Percentiles rank a stretch among this genome's conserved stretches.
Evolutionary conservation across 2,113 vertebrate species (phyloP).

Genomic region (Lepisosteus osseus): DNA sequence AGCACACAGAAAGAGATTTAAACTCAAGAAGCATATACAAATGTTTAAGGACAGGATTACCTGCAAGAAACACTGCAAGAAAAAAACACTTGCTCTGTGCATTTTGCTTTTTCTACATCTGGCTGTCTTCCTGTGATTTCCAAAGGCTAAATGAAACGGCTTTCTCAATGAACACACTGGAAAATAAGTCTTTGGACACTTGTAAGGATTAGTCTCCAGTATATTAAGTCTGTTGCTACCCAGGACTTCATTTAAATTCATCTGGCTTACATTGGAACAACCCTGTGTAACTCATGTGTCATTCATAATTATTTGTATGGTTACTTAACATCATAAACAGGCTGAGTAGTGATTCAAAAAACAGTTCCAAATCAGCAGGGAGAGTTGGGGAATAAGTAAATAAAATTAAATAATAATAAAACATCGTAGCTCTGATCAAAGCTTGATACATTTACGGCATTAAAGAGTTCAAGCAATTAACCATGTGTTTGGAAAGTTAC

Average conservation of each 20-base stretch:
- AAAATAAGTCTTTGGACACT: too few species aligned
- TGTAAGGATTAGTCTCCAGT: too few species aligned
- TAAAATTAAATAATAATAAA: slow-evolving; percentile 78
- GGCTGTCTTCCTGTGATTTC: too few species aligned
- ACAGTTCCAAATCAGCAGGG: slow-evolving; percentile 56
- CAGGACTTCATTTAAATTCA: slow-evolving; percentile 49
- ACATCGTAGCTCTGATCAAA: slow-evolving; percentile 71
- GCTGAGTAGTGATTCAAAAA: slow-evolving; percentile 36
- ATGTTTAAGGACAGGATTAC: too few species aligned
- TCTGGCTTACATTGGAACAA: slow-evolving; percentile 12
- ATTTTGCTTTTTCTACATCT: too few species aligned
- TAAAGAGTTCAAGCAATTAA: slow-evolving; percentile 69
- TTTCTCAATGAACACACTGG: too few species aligned
- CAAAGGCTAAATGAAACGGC: too few species aligned
- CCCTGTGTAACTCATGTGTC: slow-evolving; percentile 47
- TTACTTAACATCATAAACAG: slow-evolving; percentile 50
- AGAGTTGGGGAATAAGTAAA: slow-evolving; percentile 63
- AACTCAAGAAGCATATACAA: too few species aligned
- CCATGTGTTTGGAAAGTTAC: slow-evolving; percentile 54
- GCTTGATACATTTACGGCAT: slow-evolving; percentile 70
- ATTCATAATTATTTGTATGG: slow-evolving; percentile 58
- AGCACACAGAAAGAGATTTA: too few species aligned
- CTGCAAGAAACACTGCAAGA: too few species aligned
- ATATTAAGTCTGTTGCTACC: too few species aligned
- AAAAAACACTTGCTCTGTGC: too few species aligned